phyloP scores from a whole-genome alignment of 1,140 invertebrate species.

The Lerema accius region DNA sequence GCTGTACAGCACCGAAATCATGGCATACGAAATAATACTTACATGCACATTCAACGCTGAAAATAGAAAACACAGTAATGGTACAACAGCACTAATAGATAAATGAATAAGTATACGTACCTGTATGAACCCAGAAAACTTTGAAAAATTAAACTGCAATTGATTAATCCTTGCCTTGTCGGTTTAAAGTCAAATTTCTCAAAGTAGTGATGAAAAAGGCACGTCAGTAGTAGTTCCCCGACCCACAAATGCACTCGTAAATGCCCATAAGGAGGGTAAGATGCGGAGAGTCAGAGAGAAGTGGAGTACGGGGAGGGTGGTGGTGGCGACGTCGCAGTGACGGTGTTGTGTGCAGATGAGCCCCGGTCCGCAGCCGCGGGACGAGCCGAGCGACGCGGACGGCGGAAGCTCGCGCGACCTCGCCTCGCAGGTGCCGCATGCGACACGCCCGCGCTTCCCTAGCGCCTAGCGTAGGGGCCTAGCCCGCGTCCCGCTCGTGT shows the following conservation, averaged over 20 bases:
- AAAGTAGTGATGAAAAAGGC: constrained; percentile 1
- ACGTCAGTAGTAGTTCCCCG: constrained; percentile 34
- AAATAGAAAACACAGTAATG: background rate
- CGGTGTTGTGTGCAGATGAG: constrained; percentile 84
- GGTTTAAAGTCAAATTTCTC: background rate
- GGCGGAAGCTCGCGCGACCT: constrained; percentile 83
- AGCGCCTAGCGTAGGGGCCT: constrained; percentile 66
- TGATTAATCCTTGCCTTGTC: background rate
- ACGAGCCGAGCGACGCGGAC: constrained; percentile 81
- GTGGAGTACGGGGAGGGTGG: constrained; percentile 74
- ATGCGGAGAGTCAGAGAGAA: constrained; percentile 77
- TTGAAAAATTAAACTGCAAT: background rate
- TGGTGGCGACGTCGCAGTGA: constrained; percentile 72
- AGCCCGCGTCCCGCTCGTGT: constrained; percentile 65
- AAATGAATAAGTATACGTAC: constrained; percentile 3
- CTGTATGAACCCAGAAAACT: background rate
- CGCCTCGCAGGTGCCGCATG: constrained; percentile 83
- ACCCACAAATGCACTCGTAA: constrained; percentile 35
- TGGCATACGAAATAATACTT: constrained; percentile 2
- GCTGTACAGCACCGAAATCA: background rate
- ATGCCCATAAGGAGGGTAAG: constrained; percentile 35
- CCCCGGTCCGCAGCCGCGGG: constrained; percentile 84
- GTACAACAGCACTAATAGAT: background rate
- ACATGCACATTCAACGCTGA: background rate
- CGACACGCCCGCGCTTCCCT: constrained; percentile 56